Evolutionary conservation across 2,888 invertebrate genomes (phyloP), one percentile per base, ranked within the genome.

Genomic region (Epinotia nisella): DNA sequence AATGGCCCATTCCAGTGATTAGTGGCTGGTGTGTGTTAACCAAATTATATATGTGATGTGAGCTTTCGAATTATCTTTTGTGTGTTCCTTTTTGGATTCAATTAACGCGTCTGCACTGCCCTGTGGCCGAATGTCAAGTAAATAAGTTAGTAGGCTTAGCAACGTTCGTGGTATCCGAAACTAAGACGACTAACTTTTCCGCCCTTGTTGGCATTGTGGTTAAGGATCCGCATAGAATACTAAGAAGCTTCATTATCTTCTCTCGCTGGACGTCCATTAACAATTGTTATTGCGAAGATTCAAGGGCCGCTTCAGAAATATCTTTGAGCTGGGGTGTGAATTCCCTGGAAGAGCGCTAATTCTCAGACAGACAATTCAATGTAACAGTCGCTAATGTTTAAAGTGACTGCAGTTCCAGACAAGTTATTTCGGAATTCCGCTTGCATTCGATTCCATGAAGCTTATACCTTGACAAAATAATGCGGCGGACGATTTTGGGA

Each of bases 201-300:
- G 10, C 17, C 49, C 61, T 10, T 67, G 39, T 71, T 61, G 60
- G 45, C 29, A 60, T 72, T 56, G 19, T 24, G 60, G 55, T 39
- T n/a, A 65, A 19, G 64, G 49, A 35, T 35, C 13, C 15, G 39
- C 17, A 67, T 72, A 77, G 77, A 76, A 78, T 86, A 84, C 84
- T 75, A 75, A 83, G 87, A 84, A 86, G 75, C 78, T 75, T 76
- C 76, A 77, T 79, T 78, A 78, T 83, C 82, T 79, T 83, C 80
- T 79, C 76, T 78, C 78, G 79, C 75, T 85, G 86, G 87, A 87
- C 87, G 80, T 84, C 83, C 83, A 86, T 87, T 87, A 84, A 83
- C 82, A 80, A 80, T 82, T 86, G 86, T 86, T 87, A 79, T 83
- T 86, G 83, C 81, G 67, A 85, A 82, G 79, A 82, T 83, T 84